Base-by-base conservation (phyloP, 2,888 invertebrate genomes). In the Meghimatium bilineatum region DNA sequence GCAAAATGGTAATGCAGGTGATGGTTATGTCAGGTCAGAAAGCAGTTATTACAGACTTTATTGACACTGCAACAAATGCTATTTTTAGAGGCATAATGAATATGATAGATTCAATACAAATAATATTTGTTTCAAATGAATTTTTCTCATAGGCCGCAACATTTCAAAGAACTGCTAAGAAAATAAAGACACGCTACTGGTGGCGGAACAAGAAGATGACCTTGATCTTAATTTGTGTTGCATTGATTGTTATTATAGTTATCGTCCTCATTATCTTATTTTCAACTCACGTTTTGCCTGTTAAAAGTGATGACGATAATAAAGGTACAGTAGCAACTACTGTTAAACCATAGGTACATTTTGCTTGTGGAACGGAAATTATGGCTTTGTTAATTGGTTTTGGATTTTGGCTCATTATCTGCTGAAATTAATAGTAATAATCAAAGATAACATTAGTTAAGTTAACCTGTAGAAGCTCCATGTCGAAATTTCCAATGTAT, bases 171-270 rank as follows among this genome's bases (percentile, higher is more conserved):
- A 92, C 92, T 29, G 89, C 93, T 5, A 86, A 88, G 80, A 89
- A 89, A 83, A 93, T 93, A 14, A 88, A 87, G 75, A 91, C 89
- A 85, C 92, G 92, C 85, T 93, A 92, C 88, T 93, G 92, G 91
- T 94, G 93, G 93, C 89, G 90, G 84, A 94, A 93, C 88, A 90
- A 89, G 71, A 93, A 93, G 88, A 93, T 93, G 93, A 93, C 90
- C 82, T 86, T 93, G 10, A 91, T 92, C 67, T 82, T 93, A 10
- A 91, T 87, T 8, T 75, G 87, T n/a, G 90, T 92, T 20, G 90
- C 89, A 26, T 63, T 92, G 10, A 83, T 92, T 1, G 88, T 93
- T 44, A 66, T 93, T 23, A 38, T 89, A n/a, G 87, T 92, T 82
- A 89, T 94, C 82, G 88, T 91, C 8, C 80, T 93, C 52, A 89